phyloP scores from a whole-genome alignment of 2,888 invertebrate species.

The Lydus trimaculatus region DNA sequence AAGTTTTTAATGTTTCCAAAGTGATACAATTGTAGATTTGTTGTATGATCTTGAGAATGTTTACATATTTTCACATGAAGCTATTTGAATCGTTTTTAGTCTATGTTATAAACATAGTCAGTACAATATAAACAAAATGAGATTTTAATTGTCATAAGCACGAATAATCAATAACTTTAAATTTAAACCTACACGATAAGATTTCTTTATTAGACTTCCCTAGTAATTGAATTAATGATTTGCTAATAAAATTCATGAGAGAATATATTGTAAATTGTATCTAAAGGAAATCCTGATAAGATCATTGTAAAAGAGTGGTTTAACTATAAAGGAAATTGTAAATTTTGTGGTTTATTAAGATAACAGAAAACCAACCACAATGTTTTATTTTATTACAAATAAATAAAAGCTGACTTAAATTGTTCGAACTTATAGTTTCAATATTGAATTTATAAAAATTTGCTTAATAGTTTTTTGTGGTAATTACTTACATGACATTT shows the following conservation, averaged over 20 bases:
- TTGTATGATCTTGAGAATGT: too few relatives aligned
- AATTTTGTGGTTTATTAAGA: too few relatives aligned
- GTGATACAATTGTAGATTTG: too few relatives aligned
- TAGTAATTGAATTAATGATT: not conserved
- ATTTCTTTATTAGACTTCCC: not conserved
- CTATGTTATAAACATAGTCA: not conserved
- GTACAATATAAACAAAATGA: not conserved
- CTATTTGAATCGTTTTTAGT: not conserved
- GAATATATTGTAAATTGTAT: not conserved
- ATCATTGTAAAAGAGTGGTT: too few relatives aligned
- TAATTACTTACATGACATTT: not conserved
- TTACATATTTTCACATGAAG: not conserved
- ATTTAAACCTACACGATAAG: too few relatives aligned
- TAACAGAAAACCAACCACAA: too few relatives aligned
- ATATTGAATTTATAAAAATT: too few relatives aligned
- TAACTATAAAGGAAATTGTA: too few relatives aligned
- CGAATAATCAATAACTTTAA: not conserved
- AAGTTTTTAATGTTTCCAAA: too few relatives aligned
- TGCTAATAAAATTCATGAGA: not conserved
- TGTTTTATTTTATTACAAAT: too few relatives aligned
- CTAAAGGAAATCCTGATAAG: not conserved
- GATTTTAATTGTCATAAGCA: not conserved
- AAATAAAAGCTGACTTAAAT: too few relatives aligned
- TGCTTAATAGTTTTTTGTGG: not conserved
- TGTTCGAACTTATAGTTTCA: too few relatives aligned